These are phyloP conservation scores for Patella depressa DNA, from an alignment of 2,888 invertebrate genomes.

Conservation along the genomic window DNA sequence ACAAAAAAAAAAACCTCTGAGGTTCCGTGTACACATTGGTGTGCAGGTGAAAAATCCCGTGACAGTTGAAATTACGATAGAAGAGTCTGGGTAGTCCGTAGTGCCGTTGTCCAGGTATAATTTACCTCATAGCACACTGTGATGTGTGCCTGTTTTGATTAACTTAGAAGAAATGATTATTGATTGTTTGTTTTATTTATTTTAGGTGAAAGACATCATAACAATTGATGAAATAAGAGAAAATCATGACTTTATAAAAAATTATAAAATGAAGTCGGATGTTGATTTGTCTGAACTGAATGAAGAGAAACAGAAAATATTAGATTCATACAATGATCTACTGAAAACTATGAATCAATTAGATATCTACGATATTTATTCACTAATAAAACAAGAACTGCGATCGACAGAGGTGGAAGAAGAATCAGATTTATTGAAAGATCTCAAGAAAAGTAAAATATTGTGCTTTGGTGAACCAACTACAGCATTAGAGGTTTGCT, in stretches of 20 bases:
- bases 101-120: too few species aligned
- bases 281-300: conserved; percentile 41
- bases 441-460: conserved; percentile 33
- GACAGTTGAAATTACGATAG: too few species aligned
- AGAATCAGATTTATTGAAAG: conserved; percentile 36
- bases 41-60: too few species aligned
- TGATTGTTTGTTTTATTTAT: background rate
- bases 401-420: conserved; percentile 32
- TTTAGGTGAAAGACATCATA: background rate
- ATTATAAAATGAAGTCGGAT: background rate
- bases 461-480: conserved; percentile 46
- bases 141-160: too few species aligned
- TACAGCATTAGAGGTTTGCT: conserved; percentile 45
- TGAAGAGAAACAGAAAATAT: conserved; percentile 52
- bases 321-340: conserved; percentile 45
- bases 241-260: background rate
- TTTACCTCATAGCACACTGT: too few species aligned
- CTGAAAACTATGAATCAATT: conserved; percentile 29
- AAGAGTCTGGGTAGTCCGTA: too few species aligned
- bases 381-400: conserved; percentile 36
- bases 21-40: too few species aligned
- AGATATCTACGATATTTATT: conserved; percentile 8
- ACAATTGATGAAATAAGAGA: background rate
- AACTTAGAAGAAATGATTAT: background rate
- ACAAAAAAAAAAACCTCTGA: too few species aligned